Base-by-base conservation (phyloP, 2,113 vertebrate species). In the Beaufortia kweichowensis region DNA sequence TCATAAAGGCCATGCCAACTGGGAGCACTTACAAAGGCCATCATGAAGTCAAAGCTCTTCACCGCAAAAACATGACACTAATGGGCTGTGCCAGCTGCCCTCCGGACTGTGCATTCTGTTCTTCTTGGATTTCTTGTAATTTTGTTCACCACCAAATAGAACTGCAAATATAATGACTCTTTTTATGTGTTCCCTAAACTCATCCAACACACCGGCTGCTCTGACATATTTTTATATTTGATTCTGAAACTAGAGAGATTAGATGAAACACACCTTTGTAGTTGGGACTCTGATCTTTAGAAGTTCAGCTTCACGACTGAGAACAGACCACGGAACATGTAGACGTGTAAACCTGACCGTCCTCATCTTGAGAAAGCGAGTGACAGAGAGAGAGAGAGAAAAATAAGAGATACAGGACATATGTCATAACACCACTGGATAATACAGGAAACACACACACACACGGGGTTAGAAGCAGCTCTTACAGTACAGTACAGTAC, bases 261-360 rank as follows among this genome's bases (percentile, higher is more conserved):
- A 33, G 8, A n/a, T 26, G 24, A 15, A 11, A 71, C 91, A 81
- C 89, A 98, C 97, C 93, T 95, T 97, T 91, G 96, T 98, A 74
- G 96, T 97, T 39, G 96, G 91, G 81, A 99, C 95, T 92, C 96
- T 99, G 88, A 99, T 96, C 91, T 97, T 99, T 81, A 98, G 93
- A 69, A 98, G 90, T 84, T 99, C 97, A 0, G 97, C 97, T 85
- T 98, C 97, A 84, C 97, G 92, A 84, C 95, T 95, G 79, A 99
- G 94, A 53, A 96, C 95, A 75, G 92, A 90, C 97, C 97, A 99
- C 0, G 97, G 96, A 19, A 96, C 94, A 0, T 99, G 97, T 57
- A 99, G 93, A 68, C 97, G 93, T 70, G 96, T 94, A 85, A 96
- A 98, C 48, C 89, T 70, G 8, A 83, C 65, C 24, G 82, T 72